Conservation (phyloP, 2,888 invertebrate genomes). For the Petrolisthes cinctipes region DNA sequence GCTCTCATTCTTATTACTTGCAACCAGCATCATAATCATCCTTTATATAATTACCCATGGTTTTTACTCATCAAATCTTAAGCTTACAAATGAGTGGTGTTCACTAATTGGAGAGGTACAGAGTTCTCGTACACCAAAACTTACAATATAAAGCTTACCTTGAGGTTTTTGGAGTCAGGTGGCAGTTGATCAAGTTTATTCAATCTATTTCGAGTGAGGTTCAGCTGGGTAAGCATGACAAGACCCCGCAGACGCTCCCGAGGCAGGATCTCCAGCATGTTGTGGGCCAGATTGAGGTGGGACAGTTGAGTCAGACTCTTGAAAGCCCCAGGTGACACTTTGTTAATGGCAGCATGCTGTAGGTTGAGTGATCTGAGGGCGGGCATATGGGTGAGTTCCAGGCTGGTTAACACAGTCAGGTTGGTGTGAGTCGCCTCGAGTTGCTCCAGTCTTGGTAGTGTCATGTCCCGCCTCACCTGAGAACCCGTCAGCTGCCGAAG, state of each 20-base stretch:
- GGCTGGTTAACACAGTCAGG: slow-evolving; percentile 84
- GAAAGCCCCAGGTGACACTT: slow-evolving; percentile 82
- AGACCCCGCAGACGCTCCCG: slow-evolving; percentile 61
- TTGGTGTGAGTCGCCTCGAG: slow-evolving; percentile 75
- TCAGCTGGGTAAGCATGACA: slow-evolving; percentile 66
- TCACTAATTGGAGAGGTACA: not conserved
- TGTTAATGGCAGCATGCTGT: slow-evolving; percentile 86
- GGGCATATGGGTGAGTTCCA: slow-evolving; percentile 83
- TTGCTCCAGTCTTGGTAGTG: slow-evolving; percentile 42
- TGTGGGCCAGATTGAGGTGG: slow-evolving; percentile 87
- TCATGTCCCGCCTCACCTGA: slow-evolving; percentile 26
- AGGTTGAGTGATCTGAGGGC: slow-evolving; percentile 86
- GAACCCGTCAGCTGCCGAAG: slow-evolving; percentile 70
- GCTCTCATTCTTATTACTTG: too few relatives aligned
- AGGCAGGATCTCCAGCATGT: slow-evolving; percentile 85
- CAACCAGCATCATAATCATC: too few relatives aligned
- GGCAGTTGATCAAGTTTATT: slow-evolving; percentile 67
- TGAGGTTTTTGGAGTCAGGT: slow-evolving; percentile 32
- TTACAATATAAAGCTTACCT: slow-evolving; percentile 29
- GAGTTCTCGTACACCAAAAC: not conserved
- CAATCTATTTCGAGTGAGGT: slow-evolving; percentile 67
- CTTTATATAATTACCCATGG: too few relatives aligned
- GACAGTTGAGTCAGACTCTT: slow-evolving; percentile 81
- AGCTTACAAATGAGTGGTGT: too few relatives aligned
- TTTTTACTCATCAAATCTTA: too few relatives aligned